These are phyloP conservation scores for Pocota personata DNA, from an alignment of 2,888 invertebrate species.

Conservation along the genomic window DNA sequence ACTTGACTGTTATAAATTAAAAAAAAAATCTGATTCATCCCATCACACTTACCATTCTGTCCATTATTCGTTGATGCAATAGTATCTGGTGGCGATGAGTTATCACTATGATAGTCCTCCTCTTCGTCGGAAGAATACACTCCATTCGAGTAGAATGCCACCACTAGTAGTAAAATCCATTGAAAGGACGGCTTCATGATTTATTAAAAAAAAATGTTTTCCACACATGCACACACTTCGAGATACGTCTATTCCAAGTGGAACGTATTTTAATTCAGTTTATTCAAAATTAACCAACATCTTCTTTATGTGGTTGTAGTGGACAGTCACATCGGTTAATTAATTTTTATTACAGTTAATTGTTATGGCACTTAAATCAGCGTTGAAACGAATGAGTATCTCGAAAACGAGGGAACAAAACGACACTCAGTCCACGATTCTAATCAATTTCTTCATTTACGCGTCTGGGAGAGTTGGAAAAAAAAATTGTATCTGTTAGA, in stretches of 20 bases:
- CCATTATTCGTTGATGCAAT: constrained; percentile 44
- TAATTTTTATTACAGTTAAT: constrained; percentile 74
- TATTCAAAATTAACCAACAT: constrained; percentile 55
- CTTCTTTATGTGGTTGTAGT: neutral
- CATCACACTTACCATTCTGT: constrained; percentile 49
- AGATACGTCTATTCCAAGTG: constrained; percentile 6
- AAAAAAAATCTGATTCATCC: neutral
- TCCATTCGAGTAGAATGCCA: constrained; percentile 17
- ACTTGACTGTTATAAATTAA: neutral
- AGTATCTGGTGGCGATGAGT: constrained; percentile 66
- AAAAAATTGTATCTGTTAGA: constrained; percentile 10
- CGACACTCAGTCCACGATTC: constrained; percentile 32
- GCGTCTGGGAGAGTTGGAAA: neutral
- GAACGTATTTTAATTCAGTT: constrained; percentile 45
- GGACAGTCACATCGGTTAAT: constrained; percentile 69
- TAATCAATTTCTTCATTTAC: constrained; percentile 51
- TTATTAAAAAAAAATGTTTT: neutral
- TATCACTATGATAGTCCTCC: constrained; percentile 68
- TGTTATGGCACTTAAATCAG: constrained; percentile 73
- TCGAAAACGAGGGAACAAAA: neutral
- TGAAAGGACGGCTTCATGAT: constrained; percentile 63
- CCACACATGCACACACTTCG: neutral
- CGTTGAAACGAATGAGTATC: constrained; percentile 52
- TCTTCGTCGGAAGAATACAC: constrained; percentile 49
- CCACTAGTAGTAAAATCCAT: constrained; percentile 48